Evolutionary conservation across 2,113 vertebrate species (phyloP).

Genomic region (Halcyon senegalensis): DNA sequence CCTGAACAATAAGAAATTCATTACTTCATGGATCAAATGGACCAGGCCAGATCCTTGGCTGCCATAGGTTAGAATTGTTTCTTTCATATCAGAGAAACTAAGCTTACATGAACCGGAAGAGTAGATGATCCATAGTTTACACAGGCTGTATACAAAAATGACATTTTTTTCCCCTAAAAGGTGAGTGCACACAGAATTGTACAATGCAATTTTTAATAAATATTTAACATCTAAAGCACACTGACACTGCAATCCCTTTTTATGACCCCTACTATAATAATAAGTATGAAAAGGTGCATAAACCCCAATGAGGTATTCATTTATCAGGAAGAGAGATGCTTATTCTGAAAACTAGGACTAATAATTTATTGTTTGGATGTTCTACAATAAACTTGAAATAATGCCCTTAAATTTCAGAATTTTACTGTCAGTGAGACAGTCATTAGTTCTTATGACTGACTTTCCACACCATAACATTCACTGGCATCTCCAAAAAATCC

Average conservation of each 20-base stretch:
- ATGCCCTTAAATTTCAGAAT: constrained; percentile 69
- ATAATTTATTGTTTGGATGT: constrained; percentile 68
- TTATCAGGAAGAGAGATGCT: constrained; percentile 59
- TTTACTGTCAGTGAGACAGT: constrained; percentile 68
- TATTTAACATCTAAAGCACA: constrained; percentile 47
- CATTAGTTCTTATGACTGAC: constrained; percentile 72
- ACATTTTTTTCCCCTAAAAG: neutral
- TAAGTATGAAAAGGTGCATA: constrained; percentile 70
- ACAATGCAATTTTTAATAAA: constrained; percentile 35
- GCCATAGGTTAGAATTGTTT: neutral
- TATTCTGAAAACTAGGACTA: constrained; percentile 45
- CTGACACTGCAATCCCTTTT: constrained; percentile 46
- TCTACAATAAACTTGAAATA: constrained; percentile 71
- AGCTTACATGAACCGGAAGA: neutral
- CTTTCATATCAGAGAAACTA: neutral
- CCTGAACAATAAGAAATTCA: constrained; percentile 35
- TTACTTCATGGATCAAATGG: constrained; percentile 24
- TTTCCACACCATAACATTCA: constrained; percentile 58
- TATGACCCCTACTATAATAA: constrained; percentile 39
- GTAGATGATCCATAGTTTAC: neutral
- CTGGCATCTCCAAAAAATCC: constrained; percentile 30
- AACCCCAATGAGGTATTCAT: constrained; percentile 67
- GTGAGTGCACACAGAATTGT: neutral
- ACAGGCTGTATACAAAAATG: neutral
- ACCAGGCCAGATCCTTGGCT: neutral